Percentiles rank a stretch among this genome's conserved stretches.
Conservation (phyloP, 2,113 vertebrate genomes). For the Vanacampus margaritifer region DNA sequence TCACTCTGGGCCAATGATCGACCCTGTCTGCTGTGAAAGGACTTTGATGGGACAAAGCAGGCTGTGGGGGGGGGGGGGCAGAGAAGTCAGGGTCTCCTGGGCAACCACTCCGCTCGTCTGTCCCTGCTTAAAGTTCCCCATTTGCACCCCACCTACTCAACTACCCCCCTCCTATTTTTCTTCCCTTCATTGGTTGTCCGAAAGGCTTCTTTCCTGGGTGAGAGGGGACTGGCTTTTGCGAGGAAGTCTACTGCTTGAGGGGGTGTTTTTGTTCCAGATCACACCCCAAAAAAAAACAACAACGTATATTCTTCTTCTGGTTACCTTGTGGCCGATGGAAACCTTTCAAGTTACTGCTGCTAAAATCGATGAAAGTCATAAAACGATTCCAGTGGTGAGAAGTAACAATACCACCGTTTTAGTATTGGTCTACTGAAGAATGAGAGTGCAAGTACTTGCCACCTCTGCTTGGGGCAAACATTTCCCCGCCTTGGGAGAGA, state of each 20-base stretch:
- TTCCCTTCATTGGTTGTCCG: conserved; percentile 66
- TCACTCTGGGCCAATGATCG: conserved; percentile 72
- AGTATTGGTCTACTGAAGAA: background rate
- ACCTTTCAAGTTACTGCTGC: background rate
- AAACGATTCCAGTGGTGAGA: too few relatives aligned
- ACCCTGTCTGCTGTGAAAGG: conserved; percentile 73
- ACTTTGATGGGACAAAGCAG: conserved; percentile 65
- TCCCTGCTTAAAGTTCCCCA: conserved; percentile 63
- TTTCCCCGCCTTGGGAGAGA: conserved; percentile 1
- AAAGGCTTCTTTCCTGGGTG: conserved; percentile 61
- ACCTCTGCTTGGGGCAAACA: background rate
- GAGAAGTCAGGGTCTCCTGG: conserved; percentile 77
- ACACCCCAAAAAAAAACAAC: background rate
- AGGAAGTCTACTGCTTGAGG: conserved; percentile 48
- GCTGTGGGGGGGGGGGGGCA: conserved; percentile 40
- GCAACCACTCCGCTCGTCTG: conserved; percentile 77
- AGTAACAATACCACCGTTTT: too few relatives aligned
- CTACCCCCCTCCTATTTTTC: conserved; percentile 52
- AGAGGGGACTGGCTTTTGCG: conserved; percentile 59
- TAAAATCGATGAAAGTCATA: too few relatives aligned
- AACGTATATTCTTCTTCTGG: background rate
- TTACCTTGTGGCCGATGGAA: too few relatives aligned
- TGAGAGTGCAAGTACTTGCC: background rate
- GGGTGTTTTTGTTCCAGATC: conserved; percentile 27
- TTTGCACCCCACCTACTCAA: conserved; percentile 55